Evolutionary conservation across 2,113 vertebrate species (phyloP).

Genomic region (Rattus norvegicus): GRCr8 NC_086029.1:65147501-65148000

Average conservation of each 20-base stretch:
- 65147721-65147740: background rate
- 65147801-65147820: background rate
- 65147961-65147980: constrained; percentile 90
- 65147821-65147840: background rate
- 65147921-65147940: constrained; percentile 92
- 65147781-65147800: background rate
- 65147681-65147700: constrained; percentile 18
- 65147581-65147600: background rate
- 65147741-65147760: background rate
- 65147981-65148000: constrained; percentile 92
- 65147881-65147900: constrained; percentile 94
- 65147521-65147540: background rate
- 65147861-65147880: constrained; percentile 93
- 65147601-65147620: background rate
- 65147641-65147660: background rate
- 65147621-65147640: constrained; percentile 36
- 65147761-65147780: background rate
- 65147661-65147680: constrained; percentile 15
- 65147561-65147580: background rate
- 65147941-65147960: constrained; percentile 90
- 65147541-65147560: constrained; percentile 42
- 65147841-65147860: constrained; percentile 91
- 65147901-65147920: constrained; percentile 94
- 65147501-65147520: background rate
- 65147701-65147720: background rate